A percentile compares a stretch with the other conserved stretches of the same genome.
Conservation (phyloP, 2,888 invertebrate genomes). For the Orthosia gracilis region DNA sequence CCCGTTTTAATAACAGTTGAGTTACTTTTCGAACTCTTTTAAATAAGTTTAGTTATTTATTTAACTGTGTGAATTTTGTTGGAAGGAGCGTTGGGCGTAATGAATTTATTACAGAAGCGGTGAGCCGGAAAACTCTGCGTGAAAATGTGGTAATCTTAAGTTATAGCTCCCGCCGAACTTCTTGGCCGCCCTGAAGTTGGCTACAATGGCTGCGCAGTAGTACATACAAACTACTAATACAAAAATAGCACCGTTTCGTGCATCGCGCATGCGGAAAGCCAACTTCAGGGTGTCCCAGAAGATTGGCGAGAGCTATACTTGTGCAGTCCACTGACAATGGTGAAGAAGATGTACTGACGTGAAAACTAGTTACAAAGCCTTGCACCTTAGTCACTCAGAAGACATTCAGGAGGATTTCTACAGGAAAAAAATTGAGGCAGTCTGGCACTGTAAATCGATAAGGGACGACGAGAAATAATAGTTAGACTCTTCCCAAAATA, state of each 20-base stretch:
- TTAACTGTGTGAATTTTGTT: conserved; percentile 20
- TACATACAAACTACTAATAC: too few relatives aligned
- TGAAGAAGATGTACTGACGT: too few relatives aligned
- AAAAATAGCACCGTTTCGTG: too few relatives aligned
- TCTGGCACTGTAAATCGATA: not conserved
- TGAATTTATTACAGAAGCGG: conserved; percentile 17
- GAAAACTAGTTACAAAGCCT: too few relatives aligned
- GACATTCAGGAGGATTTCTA: not conserved
- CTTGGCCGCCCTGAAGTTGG: too few relatives aligned
- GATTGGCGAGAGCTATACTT: too few relatives aligned
- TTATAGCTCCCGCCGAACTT: too few relatives aligned
- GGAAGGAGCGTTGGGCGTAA: not conserved
- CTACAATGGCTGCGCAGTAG: too few relatives aligned
- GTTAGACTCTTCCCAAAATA: not conserved
- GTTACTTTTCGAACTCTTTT: conserved; percentile 37
- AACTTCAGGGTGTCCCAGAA: too few relatives aligned
- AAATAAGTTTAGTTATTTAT: conserved; percentile 26
- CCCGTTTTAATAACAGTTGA: conserved; percentile 47
- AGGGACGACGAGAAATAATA: not conserved
- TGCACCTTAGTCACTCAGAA: not conserved
- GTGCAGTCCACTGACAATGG: too few relatives aligned
- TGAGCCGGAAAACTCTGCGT: not conserved
- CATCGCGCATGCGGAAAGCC: too few relatives aligned
- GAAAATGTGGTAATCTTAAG: not conserved
- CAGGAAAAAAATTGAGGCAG: not conserved